A percentile compares a stretch with the other conserved stretches of the same genome.
Conservation (phyloP, 2,888 invertebrate genomes). For the Rugalucina vietnamica region DNA sequence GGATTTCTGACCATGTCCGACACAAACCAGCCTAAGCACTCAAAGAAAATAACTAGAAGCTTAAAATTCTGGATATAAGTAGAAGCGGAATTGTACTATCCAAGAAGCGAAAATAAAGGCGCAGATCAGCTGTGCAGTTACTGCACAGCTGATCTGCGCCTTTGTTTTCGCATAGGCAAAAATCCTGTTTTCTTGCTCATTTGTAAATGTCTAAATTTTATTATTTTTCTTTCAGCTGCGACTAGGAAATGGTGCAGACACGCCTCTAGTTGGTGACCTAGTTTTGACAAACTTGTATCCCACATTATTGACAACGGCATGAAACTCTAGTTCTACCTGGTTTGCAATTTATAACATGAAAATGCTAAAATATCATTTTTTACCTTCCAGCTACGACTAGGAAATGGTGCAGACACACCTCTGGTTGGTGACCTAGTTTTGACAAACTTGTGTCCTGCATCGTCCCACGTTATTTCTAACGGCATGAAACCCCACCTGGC, state of each 20-base stretch:
- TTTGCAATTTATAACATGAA: no score
- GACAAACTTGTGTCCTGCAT: constrained; percentile 90
- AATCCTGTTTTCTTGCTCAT: no score
- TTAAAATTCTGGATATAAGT: no score
- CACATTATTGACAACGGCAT: constrained; percentile 93
- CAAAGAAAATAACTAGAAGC: no score
- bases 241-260: constrained; percentile 79
- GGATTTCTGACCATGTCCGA: constrained; percentile 90
- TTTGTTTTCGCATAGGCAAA: no score
- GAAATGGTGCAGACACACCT: constrained; percentile 78
- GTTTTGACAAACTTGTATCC: constrained; percentile 89
- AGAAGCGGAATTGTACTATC: no score
- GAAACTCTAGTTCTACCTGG: constrained; percentile 91
- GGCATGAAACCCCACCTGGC: constrained; percentile 92
- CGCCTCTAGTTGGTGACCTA: constrained; percentile 86
- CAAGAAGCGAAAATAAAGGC: no score
- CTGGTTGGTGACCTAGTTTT: constrained; percentile 88
- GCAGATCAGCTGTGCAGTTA: no score
- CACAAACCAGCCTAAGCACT: no score
- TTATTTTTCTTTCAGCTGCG: constrained; percentile 77
- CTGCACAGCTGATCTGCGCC: no score
- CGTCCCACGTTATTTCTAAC: constrained; percentile 93
- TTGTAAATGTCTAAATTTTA: no score
- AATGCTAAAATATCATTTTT: no score
- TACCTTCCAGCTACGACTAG: constrained; percentile 79